Conservation (phyloP, 1,140 invertebrate species). For the Bombus sylvicola region DNA sequence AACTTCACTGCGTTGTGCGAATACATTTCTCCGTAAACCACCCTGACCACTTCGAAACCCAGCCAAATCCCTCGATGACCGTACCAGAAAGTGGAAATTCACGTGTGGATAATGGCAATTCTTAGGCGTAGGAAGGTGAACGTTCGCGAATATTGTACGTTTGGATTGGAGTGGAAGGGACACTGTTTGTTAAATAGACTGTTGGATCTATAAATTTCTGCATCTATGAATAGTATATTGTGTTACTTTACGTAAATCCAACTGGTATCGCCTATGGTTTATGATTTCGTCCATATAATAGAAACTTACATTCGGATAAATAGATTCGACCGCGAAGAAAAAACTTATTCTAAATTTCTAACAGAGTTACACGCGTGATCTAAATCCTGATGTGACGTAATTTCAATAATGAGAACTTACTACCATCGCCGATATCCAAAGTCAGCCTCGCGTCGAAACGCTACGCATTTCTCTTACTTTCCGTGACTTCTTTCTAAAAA, state of each 20-base stretch:
- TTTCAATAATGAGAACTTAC: no score
- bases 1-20: constrained; percentile 67
- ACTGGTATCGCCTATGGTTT: no score
- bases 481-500: neutral
- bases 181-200: neutral
- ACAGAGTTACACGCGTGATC: no score
- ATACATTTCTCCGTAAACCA: constrained; percentile 66
- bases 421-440: no score
- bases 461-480: neutral
- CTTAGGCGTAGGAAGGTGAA: neutral
- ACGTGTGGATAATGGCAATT: neutral
- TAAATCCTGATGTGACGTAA: no score
- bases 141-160: neutral
- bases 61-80: constrained; percentile 47
- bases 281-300: no score
- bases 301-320: no score
- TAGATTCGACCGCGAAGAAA: no score
- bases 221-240: no score
- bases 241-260: no score
- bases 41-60: constrained; percentile 46
- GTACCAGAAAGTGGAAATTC: neutral
- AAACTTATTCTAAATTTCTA: no score
- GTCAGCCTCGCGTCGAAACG: no score
- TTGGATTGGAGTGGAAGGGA: neutral
- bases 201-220: neutral